phyloP scores from a whole-genome alignment of 2,113 vertebrate species.

The Nipponia nippon region DNA sequence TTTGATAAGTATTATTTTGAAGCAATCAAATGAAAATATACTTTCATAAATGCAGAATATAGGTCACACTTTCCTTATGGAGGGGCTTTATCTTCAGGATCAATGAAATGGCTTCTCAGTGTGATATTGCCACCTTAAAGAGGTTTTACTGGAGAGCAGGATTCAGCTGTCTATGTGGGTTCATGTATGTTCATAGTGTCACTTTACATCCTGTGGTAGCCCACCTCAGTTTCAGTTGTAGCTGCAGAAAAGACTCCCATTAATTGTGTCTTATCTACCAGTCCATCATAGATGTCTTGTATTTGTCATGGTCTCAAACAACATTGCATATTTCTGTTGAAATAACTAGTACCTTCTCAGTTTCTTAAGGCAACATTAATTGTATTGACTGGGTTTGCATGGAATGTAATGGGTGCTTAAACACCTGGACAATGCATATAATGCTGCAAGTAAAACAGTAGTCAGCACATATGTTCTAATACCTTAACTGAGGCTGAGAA shows the following conservation, averaged over 20 bases:
- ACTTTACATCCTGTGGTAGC: not conserved
- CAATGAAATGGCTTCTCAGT: not conserved
- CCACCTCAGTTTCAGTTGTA: not conserved
- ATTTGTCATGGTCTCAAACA: not conserved
- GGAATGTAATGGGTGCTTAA: not conserved
- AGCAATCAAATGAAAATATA: not conserved
- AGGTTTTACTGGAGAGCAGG: not conserved
- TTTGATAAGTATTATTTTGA: not conserved
- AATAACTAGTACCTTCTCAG: not conserved
- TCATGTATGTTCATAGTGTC: not conserved
- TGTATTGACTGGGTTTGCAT: not conserved
- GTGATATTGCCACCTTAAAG: not conserved
- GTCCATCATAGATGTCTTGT: not conserved
- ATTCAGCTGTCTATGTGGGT: not conserved
- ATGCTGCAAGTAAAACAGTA: not conserved
- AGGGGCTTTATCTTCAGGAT: not conserved
- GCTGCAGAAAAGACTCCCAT: not conserved
- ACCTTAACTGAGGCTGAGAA: not conserved
- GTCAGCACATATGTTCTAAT: not conserved
- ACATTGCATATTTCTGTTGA: not conserved
- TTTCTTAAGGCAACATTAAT: not conserved
- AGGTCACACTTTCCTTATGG: not conserved
- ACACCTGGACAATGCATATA: not conserved
- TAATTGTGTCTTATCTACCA: not conserved
- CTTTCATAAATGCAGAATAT: not conserved